phyloP scores from a whole-genome alignment of 2,113 vertebrate genomes.

The Halichoerus grypus region DNA sequence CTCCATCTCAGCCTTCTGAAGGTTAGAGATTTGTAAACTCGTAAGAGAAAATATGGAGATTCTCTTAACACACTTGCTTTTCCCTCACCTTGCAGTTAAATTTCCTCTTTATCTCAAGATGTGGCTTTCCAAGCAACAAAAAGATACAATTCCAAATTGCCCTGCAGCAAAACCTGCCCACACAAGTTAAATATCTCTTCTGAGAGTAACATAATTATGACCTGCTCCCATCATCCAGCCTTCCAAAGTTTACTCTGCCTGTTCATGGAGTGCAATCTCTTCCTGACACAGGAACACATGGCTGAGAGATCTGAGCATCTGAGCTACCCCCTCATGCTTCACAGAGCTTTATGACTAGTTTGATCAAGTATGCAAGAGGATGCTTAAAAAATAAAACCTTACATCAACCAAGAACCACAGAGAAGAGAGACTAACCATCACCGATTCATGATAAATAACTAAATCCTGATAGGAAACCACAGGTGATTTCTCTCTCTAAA shows the following conservation, averaged over 20 bases:
- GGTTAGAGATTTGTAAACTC: constrained; percentile 41
- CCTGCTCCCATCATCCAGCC: constrained; percentile 69
- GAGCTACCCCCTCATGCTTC: constrained; percentile 73
- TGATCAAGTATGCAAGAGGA: constrained; percentile 86
- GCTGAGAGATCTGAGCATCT: constrained; percentile 80
- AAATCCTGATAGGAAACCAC: constrained; percentile 88
- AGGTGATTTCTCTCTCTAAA: constrained; percentile 88
- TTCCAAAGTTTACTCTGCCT: constrained; percentile 58
- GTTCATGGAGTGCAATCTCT: constrained; percentile 36
- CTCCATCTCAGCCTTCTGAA: constrained; percentile 59
- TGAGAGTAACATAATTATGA: constrained; percentile 62
- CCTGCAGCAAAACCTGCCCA: constrained; percentile 78
- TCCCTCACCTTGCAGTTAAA: constrained; percentile 62
- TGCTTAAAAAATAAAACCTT: constrained; percentile 85
- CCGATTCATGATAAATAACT: constrained; percentile 88
- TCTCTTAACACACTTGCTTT: constrained; percentile 45
- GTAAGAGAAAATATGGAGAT: constrained; percentile 45
- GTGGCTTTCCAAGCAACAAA: constrained; percentile 64
- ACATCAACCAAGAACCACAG: constrained; percentile 82
- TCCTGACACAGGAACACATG: constrained; percentile 73
- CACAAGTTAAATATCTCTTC: neutral
- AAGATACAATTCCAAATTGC: constrained; percentile 75
- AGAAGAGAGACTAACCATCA: constrained; percentile 83
- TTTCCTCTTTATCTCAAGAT: constrained; percentile 64
- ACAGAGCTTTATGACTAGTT: constrained; percentile 81